Percentiles rank a stretch among this genome's conserved stretches.
Evolutionary conservation across 2,797 vertebrate genomes (phyloP).

Genomic region (Peromyscus attwateri): DNA sequence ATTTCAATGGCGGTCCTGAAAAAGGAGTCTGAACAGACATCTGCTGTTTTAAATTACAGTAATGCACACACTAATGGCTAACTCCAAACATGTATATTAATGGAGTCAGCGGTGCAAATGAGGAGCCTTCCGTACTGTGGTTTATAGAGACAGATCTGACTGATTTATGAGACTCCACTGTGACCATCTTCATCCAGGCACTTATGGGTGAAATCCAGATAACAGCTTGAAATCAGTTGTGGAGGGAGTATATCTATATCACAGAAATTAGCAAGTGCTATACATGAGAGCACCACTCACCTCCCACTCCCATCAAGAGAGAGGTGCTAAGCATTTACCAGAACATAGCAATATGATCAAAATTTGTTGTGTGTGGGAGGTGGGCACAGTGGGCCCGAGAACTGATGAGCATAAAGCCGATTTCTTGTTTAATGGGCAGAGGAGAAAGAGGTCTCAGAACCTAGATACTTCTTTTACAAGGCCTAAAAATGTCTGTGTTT

Average conservation of each 20-base stretch:
- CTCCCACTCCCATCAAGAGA: background rate
- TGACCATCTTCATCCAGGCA: background rate
- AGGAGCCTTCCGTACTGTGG: background rate
- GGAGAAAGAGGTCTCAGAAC: background rate
- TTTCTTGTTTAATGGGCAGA: background rate
- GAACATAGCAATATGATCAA: rapidly evolving
- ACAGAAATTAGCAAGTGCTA: background rate
- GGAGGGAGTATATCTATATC: background rate
- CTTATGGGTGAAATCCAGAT: background rate
- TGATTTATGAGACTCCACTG: background rate
- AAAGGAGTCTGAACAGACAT: constrained; percentile 52
- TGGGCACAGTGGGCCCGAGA: background rate
- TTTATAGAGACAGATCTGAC: background rate
- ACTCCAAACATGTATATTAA: background rate
- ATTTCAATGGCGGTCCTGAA: constrained; percentile 18
- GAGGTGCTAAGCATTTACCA: background rate
- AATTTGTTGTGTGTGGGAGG: background rate
- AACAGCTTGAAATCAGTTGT: background rate
- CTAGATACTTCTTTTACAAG: background rate
- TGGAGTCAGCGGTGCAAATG: background rate
- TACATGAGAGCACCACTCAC: background rate
- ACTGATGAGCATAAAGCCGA: background rate
- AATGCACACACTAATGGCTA: constrained; percentile 40
- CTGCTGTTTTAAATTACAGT: constrained; percentile 24
- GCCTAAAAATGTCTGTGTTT: background rate